Base-by-base conservation (phyloP, 23 tunicate genomes). In the Phallusia fumigata region DNA sequence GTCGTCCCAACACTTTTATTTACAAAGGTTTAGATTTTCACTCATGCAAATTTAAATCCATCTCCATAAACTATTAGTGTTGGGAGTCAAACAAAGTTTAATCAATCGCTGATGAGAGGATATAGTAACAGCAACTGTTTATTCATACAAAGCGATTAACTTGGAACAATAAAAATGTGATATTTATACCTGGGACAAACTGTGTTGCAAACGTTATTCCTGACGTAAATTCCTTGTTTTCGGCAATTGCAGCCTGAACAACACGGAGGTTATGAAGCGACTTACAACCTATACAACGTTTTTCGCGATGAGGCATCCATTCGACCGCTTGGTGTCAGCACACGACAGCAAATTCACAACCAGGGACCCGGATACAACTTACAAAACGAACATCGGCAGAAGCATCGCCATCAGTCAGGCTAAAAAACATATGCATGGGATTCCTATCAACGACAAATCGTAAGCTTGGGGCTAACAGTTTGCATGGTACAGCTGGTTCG, bases 271-370 rank as follows among this genome's bases (percentile, higher is more conserved):
- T 11, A 30, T 86, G 78, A 80, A 86, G 36, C 64, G 79, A 28
- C 73, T 86, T 34, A 35, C 51, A 40, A 65, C 80, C 0, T 84
- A 84, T 53, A 80, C 85, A 8, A 85, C 88, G 31, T 90, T 90
- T 52, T 33, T 90, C 33, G 95, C 85, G 11, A 80, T 81, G 32
- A 76, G 95, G 0, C 82, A 90, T 80, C 95, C 95, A 19, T 75
- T 73, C 32, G 69, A 75, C 18, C 76, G 95, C 16, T 40, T 85
- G 33, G 95, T 90, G 45, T 90, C 95, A 0, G 95, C 95, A 0
- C 82, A 84, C 76, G 74, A 50, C 32, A 80, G 73, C 69, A 90
- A 90, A 77, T 90, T 90, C 52, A 76, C 88, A 0, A n/a, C 30
- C 51, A 52, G 88, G 33, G 36, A 52, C 30, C 28, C n/a, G 22